Evolutionary conservation across 2,113 vertebrate genomes (phyloP).

Genomic region (Spilogale gracilis): DNA sequence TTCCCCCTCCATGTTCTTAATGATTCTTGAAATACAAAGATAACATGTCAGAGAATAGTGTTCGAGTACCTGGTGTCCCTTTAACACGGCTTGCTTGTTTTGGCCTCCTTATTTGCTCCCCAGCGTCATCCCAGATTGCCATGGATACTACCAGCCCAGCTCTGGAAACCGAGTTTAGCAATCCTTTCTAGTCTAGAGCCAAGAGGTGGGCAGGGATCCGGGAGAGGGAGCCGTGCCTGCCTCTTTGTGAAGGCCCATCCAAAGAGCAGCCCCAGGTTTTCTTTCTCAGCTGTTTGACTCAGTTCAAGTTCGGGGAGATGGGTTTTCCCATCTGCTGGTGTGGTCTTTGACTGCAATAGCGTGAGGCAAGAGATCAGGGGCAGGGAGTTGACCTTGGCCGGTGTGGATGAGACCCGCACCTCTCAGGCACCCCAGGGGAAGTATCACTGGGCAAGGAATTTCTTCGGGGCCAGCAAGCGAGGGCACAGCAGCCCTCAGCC

Average conservation of each 20-base stretch:
- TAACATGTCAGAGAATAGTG: neutral
- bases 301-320: neutral
- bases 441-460: neutral
- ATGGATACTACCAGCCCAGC: conserved; percentile 74
- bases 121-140: conserved; percentile 35
- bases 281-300: neutral
- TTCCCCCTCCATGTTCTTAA: neutral
- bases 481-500: neutral
- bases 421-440: neutral
- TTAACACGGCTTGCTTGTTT: conserved; percentile 70
- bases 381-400: neutral
- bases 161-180: conserved; percentile 69
- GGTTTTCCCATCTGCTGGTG: neutral
- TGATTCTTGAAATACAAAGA: neutral
- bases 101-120: conserved; percentile 63
- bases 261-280: neutral
- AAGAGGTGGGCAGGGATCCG: neutral
- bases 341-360: neutral
- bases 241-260: neutral
- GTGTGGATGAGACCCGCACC: neutral
- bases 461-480: neutral
- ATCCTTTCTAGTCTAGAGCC: conserved; percentile 43
- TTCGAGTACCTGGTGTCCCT: conserved; percentile 61
- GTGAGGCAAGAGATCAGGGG: neutral
- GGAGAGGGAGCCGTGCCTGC: neutral